phyloP scores from a whole-genome alignment of 2,797 vertebrate genomes.

The Monodelphis domestica region DNA sequence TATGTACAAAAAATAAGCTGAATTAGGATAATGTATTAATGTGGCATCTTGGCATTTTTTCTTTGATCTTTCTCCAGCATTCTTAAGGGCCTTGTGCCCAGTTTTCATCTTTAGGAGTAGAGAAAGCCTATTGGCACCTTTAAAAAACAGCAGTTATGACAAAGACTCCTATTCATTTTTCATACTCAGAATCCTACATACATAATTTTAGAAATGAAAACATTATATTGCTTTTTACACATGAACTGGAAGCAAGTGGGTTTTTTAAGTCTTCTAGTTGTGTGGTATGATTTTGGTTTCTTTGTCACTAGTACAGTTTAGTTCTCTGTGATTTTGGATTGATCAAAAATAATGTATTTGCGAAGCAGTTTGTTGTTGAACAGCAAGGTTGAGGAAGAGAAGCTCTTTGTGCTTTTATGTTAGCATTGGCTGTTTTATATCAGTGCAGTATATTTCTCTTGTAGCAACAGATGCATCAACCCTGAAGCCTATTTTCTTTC shows the following conservation, averaged over 20 bases:
- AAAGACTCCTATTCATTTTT: conserved; percentile 26
- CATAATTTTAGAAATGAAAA: conserved; percentile 61
- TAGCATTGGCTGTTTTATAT: conserved; percentile 74
- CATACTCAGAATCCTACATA: not conserved
- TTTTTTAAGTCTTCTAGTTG: not conserved
- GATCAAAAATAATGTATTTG: conserved; percentile 40
- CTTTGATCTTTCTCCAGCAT: conserved; percentile 79
- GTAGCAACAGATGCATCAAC: conserved; percentile 80
- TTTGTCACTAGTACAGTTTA: not conserved
- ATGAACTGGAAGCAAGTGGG: conserved; percentile 4
- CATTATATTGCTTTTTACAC: conserved; percentile 34
- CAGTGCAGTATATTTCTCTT: conserved; percentile 71
- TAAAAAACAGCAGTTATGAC: conserved; percentile 12
- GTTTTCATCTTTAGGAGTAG: conserved; percentile 71
- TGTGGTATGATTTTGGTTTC: conserved; percentile 27
- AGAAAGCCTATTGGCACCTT: conserved; percentile 54
- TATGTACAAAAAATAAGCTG: conserved; percentile 72
- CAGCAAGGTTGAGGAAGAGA: conserved; percentile 66
- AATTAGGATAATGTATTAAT: conserved; percentile 76
- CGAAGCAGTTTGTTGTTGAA: conserved; percentile 60
- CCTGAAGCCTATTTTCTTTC: conserved; percentile 87
- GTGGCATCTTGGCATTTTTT: conserved; percentile 68
- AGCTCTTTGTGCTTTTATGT: conserved; percentile 75
- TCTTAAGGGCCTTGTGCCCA: conserved; percentile 49
- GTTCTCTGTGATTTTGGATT: conserved; percentile 40